A percentile compares a stretch with the other conserved stretches of the same genome.
Conservation (phyloP, 2,113 vertebrate species). For the Dolichallabes microphthalmus region DNA sequence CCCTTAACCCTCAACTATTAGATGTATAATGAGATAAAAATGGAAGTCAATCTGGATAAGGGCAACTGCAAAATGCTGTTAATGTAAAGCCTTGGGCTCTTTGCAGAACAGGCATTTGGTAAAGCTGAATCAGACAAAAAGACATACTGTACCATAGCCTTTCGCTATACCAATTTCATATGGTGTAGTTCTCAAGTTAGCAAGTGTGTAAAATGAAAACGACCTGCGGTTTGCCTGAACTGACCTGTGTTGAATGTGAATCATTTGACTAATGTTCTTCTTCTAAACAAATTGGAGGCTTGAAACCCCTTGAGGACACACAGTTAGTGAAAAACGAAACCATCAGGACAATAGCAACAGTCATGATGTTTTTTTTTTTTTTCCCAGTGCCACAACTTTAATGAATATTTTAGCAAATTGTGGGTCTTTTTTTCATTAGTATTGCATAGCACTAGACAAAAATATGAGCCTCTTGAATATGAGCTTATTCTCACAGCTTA, state of each 20-base stretch:
- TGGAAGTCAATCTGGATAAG: no score
- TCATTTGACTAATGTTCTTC: constrained; percentile 33
- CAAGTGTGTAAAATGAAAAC: constrained; percentile 29
- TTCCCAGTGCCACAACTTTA: not conserved
- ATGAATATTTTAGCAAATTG: constrained; percentile 10
- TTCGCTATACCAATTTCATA: not conserved
- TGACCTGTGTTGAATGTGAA: constrained; percentile 22
- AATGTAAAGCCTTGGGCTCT: no score
- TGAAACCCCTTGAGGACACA: constrained; percentile 24
- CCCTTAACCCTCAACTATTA: no score
- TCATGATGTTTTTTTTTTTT: not conserved
- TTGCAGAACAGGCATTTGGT: constrained; percentile 2
- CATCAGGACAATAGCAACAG: constrained; percentile 28
- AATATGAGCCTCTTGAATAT: not conserved
- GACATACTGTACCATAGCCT: constrained; percentile 20
- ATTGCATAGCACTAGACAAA: not conserved
- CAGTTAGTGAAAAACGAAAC: constrained; percentile 33
- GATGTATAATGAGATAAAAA: no score
- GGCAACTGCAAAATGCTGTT: no score
- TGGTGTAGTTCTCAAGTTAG: constrained; percentile 4
- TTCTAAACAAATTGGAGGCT: constrained; percentile 32
- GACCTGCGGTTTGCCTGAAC: constrained; percentile 7
- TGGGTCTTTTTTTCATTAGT: not conserved
- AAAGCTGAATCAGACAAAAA: not conserved
- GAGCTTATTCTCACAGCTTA: not conserved